Base-by-base conservation (phyloP, 2,888 invertebrate species). In the Mesorhabditis spiculigera region DNA sequence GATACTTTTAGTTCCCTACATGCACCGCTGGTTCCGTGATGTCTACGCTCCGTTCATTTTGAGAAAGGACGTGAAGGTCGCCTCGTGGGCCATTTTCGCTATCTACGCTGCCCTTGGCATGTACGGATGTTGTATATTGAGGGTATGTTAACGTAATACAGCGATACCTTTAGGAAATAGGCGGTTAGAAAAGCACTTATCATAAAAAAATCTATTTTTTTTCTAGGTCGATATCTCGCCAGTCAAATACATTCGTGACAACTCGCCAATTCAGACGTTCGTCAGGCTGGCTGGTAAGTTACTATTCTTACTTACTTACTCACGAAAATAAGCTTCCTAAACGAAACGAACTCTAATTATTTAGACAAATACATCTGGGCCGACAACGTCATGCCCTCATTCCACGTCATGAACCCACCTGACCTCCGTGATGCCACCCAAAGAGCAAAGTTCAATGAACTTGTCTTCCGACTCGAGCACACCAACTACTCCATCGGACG, bases 201-300 rank as follows among this genome's bases (percentile, higher is more conserved):
- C n/a, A 61, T 8, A 8, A 10, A 42, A n/a, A 13, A 16, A 5
- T 45, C n/a, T 5, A 58, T 63, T n/a, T 45, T n/a, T n/a, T 43
- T 67, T 65, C 65, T 50, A 73, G 68, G 82, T 85, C 3, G 84
- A 85, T 71, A 85, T 85, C 71, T 79, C 79, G 58, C 85, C 85
- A 5, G 83, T 85, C 71, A 85, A 85, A 71, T 85, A 85, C 73
- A 85, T 85, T 63, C 77, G 85, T 10, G 85, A 85, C 68, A 82
- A 84, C 67, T 85, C 85, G 5, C 84, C 85, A 45, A 85, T 85
- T 64, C 85, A 85, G 62, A 85, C 84, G 0, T 85, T 85, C 66
- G 85, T 85, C 28, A 75, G 78, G 63, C 72, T 85, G 43, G 85
- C 85, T 58, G 84, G 83, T 85, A 63, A 65, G 44, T 50, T 5